Evolutionary conservation across 2,113 vertebrate genomes (phyloP), one percentile per base, ranked within the genome.

Genomic region (Periophthalmodon schlosseri): DNA sequence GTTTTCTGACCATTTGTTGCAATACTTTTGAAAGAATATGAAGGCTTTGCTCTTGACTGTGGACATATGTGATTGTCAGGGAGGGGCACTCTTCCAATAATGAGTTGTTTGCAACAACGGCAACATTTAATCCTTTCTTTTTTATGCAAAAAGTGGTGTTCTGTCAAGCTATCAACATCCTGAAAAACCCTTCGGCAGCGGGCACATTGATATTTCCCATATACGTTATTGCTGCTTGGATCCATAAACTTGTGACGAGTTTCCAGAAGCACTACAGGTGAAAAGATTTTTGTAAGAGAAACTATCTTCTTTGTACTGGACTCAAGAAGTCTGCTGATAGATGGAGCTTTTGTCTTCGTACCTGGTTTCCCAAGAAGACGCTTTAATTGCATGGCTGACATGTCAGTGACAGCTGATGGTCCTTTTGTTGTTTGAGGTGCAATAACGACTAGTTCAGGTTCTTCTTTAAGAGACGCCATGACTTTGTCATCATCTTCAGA

Each of bases 221-320:
- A 88, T 24, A 73, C 28, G 0, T 80, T 84, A n/a, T 86, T 88
- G 16, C 63, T 75, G 34, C 61, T 34, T 21, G 85, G 60, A 79
- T 89, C 88, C 75, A 86, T 60, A 12, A 94, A 89, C 78, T 91
- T 94, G 56, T 94, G 93, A 46, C 92, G 92, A 0, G 94, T 94
- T 82, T 94, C 94, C 14, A 95, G 92, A 57, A 91, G 86, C 34
- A 95, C 94, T 57, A 95, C 92, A n/a, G 94, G 94, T 8, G 90
- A 93, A n/a, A 94, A 87, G 56, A 84, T 86, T 82, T 90, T 92
- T 5, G 89, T 94, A 28, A 93, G 78, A 47, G 87, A 91, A 13
- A 94, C 86, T 60, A 92, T 84, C 33, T 56, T 86, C 52, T 87
- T 89, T 57, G 66, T 93, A 77, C 85, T 89, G 14, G 74, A 85